Conservation (phyloP, 2,797 vertebrate genomes). For the Bradypodion ventrale region DNA sequence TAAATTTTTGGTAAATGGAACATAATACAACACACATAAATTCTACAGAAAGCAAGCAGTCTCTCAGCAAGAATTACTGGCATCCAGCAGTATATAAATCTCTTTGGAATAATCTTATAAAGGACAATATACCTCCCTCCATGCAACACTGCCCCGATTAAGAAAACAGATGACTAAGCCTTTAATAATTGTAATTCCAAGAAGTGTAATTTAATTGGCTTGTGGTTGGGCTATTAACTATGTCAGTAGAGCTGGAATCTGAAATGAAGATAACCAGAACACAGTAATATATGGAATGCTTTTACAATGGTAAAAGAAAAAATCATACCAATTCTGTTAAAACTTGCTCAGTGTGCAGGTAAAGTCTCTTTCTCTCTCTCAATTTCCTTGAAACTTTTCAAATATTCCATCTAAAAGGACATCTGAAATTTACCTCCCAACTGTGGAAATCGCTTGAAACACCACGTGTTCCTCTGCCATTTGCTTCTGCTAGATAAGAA, state of each 20-base stretch:
- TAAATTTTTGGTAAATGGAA: background rate
- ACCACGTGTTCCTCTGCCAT: too few relatives aligned
- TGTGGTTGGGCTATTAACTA: slow-evolving; percentile 2
- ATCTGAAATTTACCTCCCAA: too few relatives aligned
- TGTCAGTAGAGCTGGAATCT: background rate
- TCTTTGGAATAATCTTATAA: background rate
- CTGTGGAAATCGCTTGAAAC: too few relatives aligned
- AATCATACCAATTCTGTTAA: background rate
- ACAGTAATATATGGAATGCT: background rate
- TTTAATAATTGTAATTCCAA: slow-evolving; percentile 8
- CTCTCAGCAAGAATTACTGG: background rate
- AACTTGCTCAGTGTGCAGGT: background rate
- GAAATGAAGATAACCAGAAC: background rate
- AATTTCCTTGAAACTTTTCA: too few relatives aligned
- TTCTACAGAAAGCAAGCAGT: slow-evolving; percentile 17
- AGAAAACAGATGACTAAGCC: background rate
- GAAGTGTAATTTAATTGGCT: background rate
- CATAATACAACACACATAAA: background rate
- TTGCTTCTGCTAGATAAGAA: too few relatives aligned
- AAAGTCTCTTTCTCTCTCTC: too few relatives aligned
- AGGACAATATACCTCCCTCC: background rate
- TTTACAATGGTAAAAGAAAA: background rate
- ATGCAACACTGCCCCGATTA: background rate
- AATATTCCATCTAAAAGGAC: too few relatives aligned
- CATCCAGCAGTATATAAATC: background rate